phyloP scores from a whole-genome alignment of 2,113 vertebrate species.

The Casuarius casuarius region DNA sequence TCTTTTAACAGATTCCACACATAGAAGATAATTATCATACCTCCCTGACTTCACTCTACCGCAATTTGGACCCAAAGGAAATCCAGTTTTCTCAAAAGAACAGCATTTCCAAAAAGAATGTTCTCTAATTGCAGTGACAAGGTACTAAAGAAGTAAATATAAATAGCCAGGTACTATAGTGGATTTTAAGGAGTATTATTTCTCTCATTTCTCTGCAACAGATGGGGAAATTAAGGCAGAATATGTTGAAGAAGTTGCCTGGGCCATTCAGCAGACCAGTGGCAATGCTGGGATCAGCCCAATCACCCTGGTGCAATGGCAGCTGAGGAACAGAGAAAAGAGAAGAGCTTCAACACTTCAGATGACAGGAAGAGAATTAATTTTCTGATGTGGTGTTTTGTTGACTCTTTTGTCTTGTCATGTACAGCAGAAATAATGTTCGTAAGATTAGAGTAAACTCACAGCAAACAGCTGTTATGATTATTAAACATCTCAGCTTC shows the following conservation, averaged over 20 bases:
- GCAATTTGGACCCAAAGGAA: not conserved
- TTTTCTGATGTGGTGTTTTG: constrained; percentile 58
- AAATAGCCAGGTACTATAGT: not conserved
- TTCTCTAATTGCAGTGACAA: rapidly evolving
- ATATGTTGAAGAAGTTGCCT: not conserved
- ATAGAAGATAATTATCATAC: not conserved
- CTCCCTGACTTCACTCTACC: not conserved
- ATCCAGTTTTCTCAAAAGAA: not conserved
- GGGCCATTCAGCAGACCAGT: not conserved
- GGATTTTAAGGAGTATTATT: not conserved
- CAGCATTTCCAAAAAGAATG: not conserved
- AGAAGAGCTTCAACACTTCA: not conserved
- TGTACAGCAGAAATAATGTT: constrained; percentile 58
- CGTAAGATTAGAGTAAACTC: constrained; percentile 38
- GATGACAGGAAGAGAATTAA: constrained; percentile 52
- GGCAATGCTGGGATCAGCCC: constrained; percentile 17
- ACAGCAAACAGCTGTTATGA: constrained; percentile 25
- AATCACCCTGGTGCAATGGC: not conserved
- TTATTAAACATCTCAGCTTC: constrained; percentile 60
- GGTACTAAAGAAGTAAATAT: not conserved
- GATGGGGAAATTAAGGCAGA: not conserved
- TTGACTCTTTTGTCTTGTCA: constrained; percentile 57
- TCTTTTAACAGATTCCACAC: not conserved
- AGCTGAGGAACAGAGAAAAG: constrained; percentile 6
- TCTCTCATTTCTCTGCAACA: not conserved